Base-by-base conservation (phyloP, 2,113 vertebrate genomes). In the Sarotherodon lohbergeri region DNA sequence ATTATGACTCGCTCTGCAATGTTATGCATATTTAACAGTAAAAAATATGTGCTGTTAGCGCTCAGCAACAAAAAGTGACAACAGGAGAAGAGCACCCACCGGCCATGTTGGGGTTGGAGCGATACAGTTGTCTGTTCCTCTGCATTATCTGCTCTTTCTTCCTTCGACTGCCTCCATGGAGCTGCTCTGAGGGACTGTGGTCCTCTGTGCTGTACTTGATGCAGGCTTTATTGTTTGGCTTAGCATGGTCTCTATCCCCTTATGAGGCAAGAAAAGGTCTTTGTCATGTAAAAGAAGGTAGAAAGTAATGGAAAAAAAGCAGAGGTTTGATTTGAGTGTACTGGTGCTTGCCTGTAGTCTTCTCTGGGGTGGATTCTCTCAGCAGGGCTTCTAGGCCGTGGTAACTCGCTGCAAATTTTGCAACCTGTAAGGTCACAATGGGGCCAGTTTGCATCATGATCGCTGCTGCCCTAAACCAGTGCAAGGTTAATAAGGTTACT, bases 371-470 rank as follows among this genome's bases (percentile, higher is more conserved):
- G 4, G 96, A 95, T 80, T 97, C 96, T 76, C 95, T 97, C 92
- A 99, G 96, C 56, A 98, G 94, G 14, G 97, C 97, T 52, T 95
- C 97, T 13, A 99, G 95, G 22, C 98, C 98, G 89, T 98, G 97
- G 83, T 96, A 97, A 89, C 97, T 97, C 22, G 98, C 98, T 88
- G 97, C 98, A 91, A 96, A 97, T 92, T 98, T 99, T 48, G 96
- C 98, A n/a, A 98, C 97, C 93, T 97, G 96, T 29, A 99, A 93
- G 2, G 97, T 98, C 66, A 99, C 98, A 56, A 98, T 97, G 3
- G 98, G 96, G 82, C 98, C 97, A 0, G 97, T 98, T 88, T 97
- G 97, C 84, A 97, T 97, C 97, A 99, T 98, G 85, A 98, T 96
- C 9, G 98, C 97, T 85, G 97, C 98, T 41, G 98, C 98, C 96